These are phyloP conservation scores for Notolepis coatsorum DNA, from an alignment of 2,797 vertebrate genomes.

Conservation along the genomic window DNA sequence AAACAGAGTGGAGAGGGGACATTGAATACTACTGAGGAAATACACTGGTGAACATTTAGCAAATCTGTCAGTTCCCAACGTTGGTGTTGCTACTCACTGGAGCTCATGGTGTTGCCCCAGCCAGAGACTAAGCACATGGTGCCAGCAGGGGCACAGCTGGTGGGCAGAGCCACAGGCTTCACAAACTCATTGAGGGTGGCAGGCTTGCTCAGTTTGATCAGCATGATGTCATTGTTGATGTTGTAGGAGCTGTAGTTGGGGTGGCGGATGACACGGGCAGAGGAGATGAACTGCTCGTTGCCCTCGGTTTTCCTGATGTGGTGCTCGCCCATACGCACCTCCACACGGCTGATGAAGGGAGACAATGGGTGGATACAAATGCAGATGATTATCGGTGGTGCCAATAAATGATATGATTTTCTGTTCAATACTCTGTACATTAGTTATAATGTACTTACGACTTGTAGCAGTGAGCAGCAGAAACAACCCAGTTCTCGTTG, in stretches of 20 bases:
- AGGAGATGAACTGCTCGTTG: conserved; percentile 76
- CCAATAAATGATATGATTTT: too few relatives aligned
- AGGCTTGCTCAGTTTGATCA: conserved; percentile 82
- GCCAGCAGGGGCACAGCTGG: conserved; percentile 70
- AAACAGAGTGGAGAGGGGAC: background rate
- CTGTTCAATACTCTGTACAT: too few relatives aligned
- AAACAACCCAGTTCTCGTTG: conserved; percentile 49
- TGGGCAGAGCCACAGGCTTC: conserved; percentile 79
- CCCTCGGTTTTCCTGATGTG: conserved; percentile 67
- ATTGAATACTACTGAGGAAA: background rate
- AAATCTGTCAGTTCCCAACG: too few relatives aligned
- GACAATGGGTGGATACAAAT: too few relatives aligned
- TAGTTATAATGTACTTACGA: too few relatives aligned
- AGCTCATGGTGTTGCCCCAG: conserved; percentile 85
- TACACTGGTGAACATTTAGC: too few relatives aligned
- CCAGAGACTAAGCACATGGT: conserved; percentile 84
- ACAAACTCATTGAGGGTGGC: conserved; percentile 77
- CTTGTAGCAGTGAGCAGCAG: conserved; percentile 56
- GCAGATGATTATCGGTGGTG: too few relatives aligned
- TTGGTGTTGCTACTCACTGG: conserved; percentile 59
- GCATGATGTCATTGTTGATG: conserved; percentile 88
- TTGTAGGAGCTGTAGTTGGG: conserved; percentile 55
- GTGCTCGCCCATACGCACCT: conserved; percentile 86
- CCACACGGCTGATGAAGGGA: conserved; percentile 69
- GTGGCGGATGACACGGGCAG: conserved; percentile 77